phyloP scores from a whole-genome alignment of 2,113 vertebrate species.

The Herpetotheres cachinnans region DNA sequence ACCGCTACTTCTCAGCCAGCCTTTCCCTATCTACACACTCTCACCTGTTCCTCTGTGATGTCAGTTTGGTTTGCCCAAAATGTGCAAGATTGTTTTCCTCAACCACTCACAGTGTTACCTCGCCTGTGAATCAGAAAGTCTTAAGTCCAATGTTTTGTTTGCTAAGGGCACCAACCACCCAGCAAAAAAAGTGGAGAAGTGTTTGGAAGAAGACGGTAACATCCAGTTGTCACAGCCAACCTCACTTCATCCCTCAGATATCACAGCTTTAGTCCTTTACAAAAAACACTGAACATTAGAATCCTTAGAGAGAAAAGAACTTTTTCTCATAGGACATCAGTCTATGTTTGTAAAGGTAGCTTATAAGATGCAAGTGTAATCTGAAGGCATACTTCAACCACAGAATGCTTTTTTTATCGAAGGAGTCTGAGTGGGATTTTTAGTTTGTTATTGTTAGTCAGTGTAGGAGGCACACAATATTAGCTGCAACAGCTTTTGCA shows the following conservation, averaged over 20 bases:
- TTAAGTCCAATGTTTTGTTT: not conserved
- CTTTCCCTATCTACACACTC: not conserved
- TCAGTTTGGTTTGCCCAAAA: not conserved
- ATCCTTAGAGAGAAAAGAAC: not conserved
- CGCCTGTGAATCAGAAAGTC: not conserved
- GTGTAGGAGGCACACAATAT: not conserved
- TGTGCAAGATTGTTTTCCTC: not conserved
- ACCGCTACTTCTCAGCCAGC: not conserved
- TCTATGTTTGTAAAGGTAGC: not conserved
- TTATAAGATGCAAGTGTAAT: not conserved
- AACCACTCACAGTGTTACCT: not conserved
- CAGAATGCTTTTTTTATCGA: not conserved
- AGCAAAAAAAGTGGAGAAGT: not conserved
- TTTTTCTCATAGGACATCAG: not conserved
- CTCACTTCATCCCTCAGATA: not conserved
- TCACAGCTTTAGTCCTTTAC: not conserved
- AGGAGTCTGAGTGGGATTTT: not conserved
- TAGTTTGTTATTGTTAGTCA: not conserved
- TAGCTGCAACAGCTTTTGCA: constrained; percentile 54
- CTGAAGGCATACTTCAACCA: not conserved
- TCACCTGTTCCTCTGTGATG: not conserved
- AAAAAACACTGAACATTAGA: not conserved
- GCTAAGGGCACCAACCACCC: not conserved
- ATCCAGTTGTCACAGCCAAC: not conserved
- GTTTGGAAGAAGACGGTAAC: not conserved